A percentile compares a stretch with the other conserved stretches of the same genome.
Evolutionary conservation across 1,140 invertebrate species (phyloP).

Genomic region (Oncopeltus fasciatus): DNA sequence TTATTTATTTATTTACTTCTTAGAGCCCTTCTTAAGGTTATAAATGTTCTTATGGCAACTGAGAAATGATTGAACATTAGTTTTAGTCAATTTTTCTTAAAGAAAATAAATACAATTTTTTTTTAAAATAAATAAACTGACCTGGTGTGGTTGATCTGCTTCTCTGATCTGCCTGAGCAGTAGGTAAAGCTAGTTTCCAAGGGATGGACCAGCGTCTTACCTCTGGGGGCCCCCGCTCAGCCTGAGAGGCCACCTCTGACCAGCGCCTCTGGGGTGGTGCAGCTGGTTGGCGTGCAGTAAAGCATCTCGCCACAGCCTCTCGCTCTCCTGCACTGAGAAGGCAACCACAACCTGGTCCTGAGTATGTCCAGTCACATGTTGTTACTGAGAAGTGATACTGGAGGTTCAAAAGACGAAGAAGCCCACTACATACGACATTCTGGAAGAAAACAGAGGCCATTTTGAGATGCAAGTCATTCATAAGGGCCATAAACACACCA

Average conservation of each 20-base stretch:
- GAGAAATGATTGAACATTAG: too few relatives aligned
- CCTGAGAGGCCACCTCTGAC: conserved; percentile 51
- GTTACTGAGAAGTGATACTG: conserved; percentile 52
- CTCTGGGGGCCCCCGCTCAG: conserved; percentile 34
- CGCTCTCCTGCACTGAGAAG: conserved; percentile 33
- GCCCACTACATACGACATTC: conserved; percentile 45
- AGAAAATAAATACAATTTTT: too few relatives aligned
- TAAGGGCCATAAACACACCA: too few relatives aligned
- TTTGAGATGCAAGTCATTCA: too few relatives aligned
- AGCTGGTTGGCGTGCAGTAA: conserved; percentile 34
- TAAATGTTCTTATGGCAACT: too few relatives aligned
- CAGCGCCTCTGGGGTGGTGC: conserved; percentile 41
- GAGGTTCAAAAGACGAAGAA: conserved; percentile 47
- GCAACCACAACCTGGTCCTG: conserved; percentile 41
- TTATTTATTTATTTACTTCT: too few relatives aligned
- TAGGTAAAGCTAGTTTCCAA: conserved; percentile 35
- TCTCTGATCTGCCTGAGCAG: conserved; percentile 33
- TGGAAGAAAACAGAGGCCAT: too few relatives aligned
- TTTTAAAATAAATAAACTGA: too few relatives aligned
- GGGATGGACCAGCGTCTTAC: conserved; percentile 52
- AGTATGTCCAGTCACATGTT: conserved; percentile 46
- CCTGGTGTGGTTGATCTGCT: conserved; percentile 45
- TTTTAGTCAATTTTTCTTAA: too few relatives aligned
- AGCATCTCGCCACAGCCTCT: conserved; percentile 41
- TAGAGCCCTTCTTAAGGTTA: too few relatives aligned